Evolutionary conservation across 2,797 vertebrate genomes (phyloP), one percentile per base, ranked within the genome.

Genomic region (Atherinosoma microstoma): DNA sequence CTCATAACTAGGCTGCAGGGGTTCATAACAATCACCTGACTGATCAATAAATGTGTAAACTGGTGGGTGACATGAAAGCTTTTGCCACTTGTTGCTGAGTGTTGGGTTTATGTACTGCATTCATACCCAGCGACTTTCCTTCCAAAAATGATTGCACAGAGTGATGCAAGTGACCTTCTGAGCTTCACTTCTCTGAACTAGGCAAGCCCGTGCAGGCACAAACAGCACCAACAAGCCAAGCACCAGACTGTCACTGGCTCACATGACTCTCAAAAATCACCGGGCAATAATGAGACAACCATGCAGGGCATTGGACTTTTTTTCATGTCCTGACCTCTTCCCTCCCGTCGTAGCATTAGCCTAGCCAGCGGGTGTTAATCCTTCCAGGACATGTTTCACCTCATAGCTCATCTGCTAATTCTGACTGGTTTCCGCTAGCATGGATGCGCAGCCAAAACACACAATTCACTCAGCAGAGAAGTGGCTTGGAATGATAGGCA

Each of bases 351-450:
- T 32, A 60, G 76, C 20, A 54, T 83, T 85, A 85, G 89, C 76
- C 58, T 60, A 61, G 75, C 24, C 73, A 57, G 49, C 22, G 3
- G 73, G 90, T 67, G 91, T 63, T 91, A 91, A 93, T 92, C 91
- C 85, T 73, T 80, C 82, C 91, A 90, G 91, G 85, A 93, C 84
- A 73, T 87, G 67, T 87, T 85, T 91, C 78, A 83, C 84, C 83
- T 84, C 85, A 58, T 84, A 86, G 80, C 85, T 90, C 84, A 86
- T 60, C 68, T 54, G 67, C 76, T 86, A 89, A 89, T 85, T 92
- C 76, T 3, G 79, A 87, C 72, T 54, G 74, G 80, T 90, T 92
- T 94, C 90, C 79, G 64, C 76, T 84, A 72, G 76, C 79, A 62
- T 32, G 74, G 77, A 76, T 75, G 68, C 79, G 79, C 75, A 60